phyloP scores from a whole-genome alignment of 2,888 invertebrate genomes.

The Clitarchus hookeri region DNA sequence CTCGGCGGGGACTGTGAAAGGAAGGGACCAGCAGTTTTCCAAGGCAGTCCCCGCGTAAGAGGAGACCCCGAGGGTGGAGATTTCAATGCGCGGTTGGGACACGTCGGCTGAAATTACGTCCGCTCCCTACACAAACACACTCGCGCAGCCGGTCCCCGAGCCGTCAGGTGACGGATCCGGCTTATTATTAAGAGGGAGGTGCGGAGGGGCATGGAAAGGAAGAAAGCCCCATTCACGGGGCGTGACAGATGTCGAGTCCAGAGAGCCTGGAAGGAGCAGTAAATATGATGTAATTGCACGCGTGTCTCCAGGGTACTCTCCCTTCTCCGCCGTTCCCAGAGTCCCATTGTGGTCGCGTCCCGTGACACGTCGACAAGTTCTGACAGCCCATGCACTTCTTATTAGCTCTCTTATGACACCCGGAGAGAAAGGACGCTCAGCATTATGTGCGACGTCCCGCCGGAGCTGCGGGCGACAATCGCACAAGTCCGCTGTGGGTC shows the following conservation, averaged over 20 bases:
- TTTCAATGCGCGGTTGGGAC: constrained; percentile 1
- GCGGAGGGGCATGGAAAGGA: background rate
- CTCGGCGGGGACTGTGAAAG: background rate
- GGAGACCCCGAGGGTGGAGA: background rate
- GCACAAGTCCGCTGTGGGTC: background rate
- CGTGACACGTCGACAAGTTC: background rate
- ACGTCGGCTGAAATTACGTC: constrained; percentile 14
- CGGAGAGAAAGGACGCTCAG: background rate
- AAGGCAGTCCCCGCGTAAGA: background rate
- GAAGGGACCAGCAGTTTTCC: background rate
- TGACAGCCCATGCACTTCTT: background rate
- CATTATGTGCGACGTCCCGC: background rate
- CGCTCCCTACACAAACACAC: constrained; percentile 10
- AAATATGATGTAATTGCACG: constrained; percentile 14
- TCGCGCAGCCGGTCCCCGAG: background rate
- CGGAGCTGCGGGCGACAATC: background rate
- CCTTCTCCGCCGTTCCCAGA: background rate
- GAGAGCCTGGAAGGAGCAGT: background rate
- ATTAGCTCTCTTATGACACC: constrained; percentile 14
- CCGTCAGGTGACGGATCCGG: background rate
- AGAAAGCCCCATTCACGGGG: background rate
- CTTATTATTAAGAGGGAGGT: background rate
- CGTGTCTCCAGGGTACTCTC: background rate
- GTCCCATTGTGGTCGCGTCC: background rate
- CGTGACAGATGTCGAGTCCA: background rate